phyloP scores from a whole-genome alignment of 2,113 vertebrate genomes.

The Lota lota region DNA sequence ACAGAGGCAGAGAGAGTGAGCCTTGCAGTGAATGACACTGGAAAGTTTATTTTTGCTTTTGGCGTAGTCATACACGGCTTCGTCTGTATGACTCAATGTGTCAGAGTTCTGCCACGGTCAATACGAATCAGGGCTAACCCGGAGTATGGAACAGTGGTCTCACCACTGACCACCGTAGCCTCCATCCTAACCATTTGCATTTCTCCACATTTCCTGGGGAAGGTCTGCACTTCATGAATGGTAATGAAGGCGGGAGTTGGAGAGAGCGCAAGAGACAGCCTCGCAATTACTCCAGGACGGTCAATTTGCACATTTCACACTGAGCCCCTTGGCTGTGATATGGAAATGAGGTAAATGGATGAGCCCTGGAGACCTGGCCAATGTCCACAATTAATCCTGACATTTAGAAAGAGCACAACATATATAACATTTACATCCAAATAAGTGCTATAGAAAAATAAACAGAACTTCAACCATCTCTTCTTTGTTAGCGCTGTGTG shows the following conservation, averaged over 20 bases:
- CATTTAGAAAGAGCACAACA: conserved; percentile 55
- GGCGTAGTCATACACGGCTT: background rate
- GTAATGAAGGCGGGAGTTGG: conserved; percentile 71
- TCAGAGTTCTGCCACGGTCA: conserved; percentile 65
- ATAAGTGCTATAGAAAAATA: conserved; percentile 42
- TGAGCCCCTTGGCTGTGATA: conserved; percentile 60
- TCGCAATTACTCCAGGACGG: conserved; percentile 70
- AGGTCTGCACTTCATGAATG: conserved; percentile 77
- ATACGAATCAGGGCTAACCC: conserved; percentile 71
- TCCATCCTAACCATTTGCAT: conserved; percentile 72
- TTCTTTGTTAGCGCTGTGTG: conserved; percentile 10
- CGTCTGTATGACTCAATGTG: conserved; percentile 22
- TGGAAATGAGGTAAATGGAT: conserved; percentile 73
- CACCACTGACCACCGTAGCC: conserved; percentile 57
- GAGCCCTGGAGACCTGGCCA: conserved; percentile 59
- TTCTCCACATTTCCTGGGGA: conserved; percentile 70
- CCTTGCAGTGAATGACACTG: background rate
- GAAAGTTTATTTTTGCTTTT: too few relatives aligned
- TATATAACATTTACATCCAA: conserved; percentile 45
- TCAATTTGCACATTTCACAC: conserved; percentile 71
- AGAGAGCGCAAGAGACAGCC: conserved; percentile 64
- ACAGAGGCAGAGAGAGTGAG: background rate
- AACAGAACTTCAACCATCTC: conserved; percentile 34
- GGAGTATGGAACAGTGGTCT: conserved; percentile 64
- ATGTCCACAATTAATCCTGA: conserved; percentile 67